phyloP scores from a whole-genome alignment of 1,140 invertebrate genomes.

The Trachymyrmex septentrionalis region DNA sequence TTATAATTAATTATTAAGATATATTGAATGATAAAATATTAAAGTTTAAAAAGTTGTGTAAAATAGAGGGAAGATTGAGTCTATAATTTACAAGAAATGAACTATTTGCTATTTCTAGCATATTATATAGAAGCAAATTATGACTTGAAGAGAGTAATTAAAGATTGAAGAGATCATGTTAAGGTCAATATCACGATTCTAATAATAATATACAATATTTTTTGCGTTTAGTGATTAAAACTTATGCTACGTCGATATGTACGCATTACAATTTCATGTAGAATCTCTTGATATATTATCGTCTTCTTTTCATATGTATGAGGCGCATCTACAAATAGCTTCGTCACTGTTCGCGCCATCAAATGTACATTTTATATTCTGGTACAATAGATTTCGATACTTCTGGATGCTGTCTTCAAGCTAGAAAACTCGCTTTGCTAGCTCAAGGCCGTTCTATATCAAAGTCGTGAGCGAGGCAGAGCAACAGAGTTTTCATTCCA shows the following conservation, averaged over 20 bases:
- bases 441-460: conserved; percentile 23
- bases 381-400: conserved; percentile 63
- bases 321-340: conserved; percentile 58
- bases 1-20: background rate
- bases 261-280: conserved; percentile 6
- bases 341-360: conserved; percentile 60
- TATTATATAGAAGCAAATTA: background rate
- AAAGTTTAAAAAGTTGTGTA: background rate
- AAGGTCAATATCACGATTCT: background rate
- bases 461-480: conserved; percentile 31
- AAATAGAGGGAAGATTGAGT: background rate
- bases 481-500: background rate
- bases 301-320: conserved; percentile 2
- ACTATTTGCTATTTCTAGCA: background rate
- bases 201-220: conserved; percentile 6
- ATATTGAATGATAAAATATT: background rate
- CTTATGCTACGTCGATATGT: background rate
- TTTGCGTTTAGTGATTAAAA: background rate
- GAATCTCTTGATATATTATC: conserved; percentile 30
- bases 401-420: conserved; percentile 63
- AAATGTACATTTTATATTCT: conserved; percentile 68
- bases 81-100: background rate
- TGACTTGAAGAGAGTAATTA: background rate
- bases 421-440: conserved; percentile 34
- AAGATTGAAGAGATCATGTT: background rate